Percentiles rank a stretch among this genome's conserved stretches.
Conservation (phyloP, 2,113 vertebrate species). For the Chascanopsetta lugubris region DNA sequence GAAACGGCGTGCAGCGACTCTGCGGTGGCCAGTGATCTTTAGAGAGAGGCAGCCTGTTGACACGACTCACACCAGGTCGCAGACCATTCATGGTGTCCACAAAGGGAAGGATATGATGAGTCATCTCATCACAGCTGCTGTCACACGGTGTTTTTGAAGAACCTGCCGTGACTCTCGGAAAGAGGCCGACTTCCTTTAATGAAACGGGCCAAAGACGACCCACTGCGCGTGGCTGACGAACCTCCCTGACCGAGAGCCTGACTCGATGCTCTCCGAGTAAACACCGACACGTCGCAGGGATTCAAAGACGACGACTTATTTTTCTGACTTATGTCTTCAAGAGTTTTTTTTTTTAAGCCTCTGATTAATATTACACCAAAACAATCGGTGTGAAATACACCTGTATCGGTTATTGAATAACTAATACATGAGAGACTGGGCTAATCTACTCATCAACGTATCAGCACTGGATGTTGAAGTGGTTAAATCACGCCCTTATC, state of each 20-base stretch:
- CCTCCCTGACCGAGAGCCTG: neutral
- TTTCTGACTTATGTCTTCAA: neutral
- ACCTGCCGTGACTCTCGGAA: neutral
- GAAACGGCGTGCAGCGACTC: neutral
- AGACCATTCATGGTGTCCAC: conserved; percentile 8
- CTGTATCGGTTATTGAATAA: neutral
- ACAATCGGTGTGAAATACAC: neutral
- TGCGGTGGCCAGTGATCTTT: neutral
- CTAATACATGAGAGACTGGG: neutral
- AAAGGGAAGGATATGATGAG: neutral
- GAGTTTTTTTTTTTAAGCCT: too few species aligned
- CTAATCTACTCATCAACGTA: neutral
- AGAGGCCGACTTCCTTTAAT: neutral
- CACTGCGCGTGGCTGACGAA: neutral
- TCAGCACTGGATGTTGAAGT: neutral
- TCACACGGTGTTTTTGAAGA: neutral
- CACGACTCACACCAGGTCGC: conserved; percentile 19
- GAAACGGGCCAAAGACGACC: neutral
- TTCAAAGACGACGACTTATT: neutral
- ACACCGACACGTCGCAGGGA: neutral
- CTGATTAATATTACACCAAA: too few species aligned
- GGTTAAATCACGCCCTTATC: neutral
- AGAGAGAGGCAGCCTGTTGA: conserved; percentile 10
- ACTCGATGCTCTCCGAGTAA: neutral
- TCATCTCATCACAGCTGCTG: neutral